A percentile compares a stretch with the other conserved stretches of the same genome.
phyloP scores from a whole-genome alignment of 2,113 vertebrate species.

The Platysteira castanea region DNA sequence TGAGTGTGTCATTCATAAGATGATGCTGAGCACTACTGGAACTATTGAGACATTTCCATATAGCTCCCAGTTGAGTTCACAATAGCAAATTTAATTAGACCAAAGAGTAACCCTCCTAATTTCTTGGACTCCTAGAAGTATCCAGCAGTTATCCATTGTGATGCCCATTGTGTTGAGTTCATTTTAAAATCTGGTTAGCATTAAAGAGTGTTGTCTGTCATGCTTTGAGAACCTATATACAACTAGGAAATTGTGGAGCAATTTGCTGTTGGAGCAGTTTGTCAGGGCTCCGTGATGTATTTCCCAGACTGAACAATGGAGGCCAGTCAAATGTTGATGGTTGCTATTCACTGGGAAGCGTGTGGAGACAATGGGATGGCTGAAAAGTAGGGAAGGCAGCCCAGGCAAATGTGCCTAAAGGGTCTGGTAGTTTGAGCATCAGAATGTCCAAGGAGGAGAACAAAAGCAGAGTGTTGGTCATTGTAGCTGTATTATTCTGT shows the following conservation, averaged over 20 bases:
- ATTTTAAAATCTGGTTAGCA: constrained; percentile 35
- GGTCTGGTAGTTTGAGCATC: background rate
- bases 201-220: constrained; percentile 27
- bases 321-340: background rate
- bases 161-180: constrained; percentile 10
- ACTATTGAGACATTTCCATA: constrained; percentile 7
- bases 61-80: constrained; percentile 42
- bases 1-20: background rate
- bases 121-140: constrained; percentile 7
- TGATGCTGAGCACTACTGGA: background rate
- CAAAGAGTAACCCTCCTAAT: constrained; percentile 3
- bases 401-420: constrained; percentile 25
- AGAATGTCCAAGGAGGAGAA: background rate
- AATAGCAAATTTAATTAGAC: constrained; percentile 9
- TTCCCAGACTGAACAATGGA: constrained; percentile 49
- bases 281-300: constrained; percentile 23
- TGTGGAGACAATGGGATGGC: constrained; percentile 46
- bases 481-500: background rate
- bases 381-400: background rate
- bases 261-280: constrained; percentile 20
- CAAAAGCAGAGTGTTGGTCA: constrained; percentile 23
- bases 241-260: background rate
- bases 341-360: background rate
- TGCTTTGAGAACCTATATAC: constrained; percentile 14
- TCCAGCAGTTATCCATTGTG: constrained; percentile 41